These are phyloP conservation scores for Rhingia rostrata DNA, from an alignment of 2,888 invertebrate genomes.

Conservation along the genomic window DNA sequence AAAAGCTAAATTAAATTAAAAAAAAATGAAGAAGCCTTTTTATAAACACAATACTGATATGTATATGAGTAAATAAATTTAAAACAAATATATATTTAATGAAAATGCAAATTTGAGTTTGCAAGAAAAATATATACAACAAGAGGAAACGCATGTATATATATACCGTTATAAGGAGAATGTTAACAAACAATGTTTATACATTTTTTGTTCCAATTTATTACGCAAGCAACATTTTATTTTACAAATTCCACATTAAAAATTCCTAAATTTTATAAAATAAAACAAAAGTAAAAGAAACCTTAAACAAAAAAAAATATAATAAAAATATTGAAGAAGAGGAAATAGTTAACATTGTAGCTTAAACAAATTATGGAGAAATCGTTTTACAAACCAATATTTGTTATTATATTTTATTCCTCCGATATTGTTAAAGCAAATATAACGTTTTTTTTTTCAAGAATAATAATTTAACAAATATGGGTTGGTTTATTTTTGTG, in stretches of 20 bases:
- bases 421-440: conserved; percentile 17
- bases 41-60: conserved; percentile 57
- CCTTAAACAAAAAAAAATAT: conserved; percentile 11
- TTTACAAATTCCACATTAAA: not conserved
- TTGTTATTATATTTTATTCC: conserved; percentile 43
- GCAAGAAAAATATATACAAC: conserved; percentile 39
- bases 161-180: conserved; percentile 18
- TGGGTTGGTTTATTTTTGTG: conserved; percentile 33
- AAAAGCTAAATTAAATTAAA: conserved; percentile 46
- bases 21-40: conserved; percentile 59
- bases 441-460: conserved; percentile 1
- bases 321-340: conserved; percentile 60
- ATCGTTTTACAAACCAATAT: conserved; percentile 37
- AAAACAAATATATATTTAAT: conserved; percentile 41
- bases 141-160: conserved; percentile 5
- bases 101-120: conserved; percentile 44
- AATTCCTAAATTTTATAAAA: conserved; percentile 10
- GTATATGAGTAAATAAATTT: conserved; percentile 40
- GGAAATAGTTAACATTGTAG: conserved; percentile 76
- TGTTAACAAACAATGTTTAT: conserved; percentile 18
- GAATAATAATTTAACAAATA: not conserved
- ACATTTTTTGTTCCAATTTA: conserved; percentile 18
- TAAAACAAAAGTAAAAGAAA: not conserved
- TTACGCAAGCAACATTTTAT: not conserved
- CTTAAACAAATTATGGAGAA: conserved; percentile 60